Evolutionary conservation across 2,888 invertebrate genomes (phyloP).

Genomic region (Caenorhabditis japonica): DNA sequence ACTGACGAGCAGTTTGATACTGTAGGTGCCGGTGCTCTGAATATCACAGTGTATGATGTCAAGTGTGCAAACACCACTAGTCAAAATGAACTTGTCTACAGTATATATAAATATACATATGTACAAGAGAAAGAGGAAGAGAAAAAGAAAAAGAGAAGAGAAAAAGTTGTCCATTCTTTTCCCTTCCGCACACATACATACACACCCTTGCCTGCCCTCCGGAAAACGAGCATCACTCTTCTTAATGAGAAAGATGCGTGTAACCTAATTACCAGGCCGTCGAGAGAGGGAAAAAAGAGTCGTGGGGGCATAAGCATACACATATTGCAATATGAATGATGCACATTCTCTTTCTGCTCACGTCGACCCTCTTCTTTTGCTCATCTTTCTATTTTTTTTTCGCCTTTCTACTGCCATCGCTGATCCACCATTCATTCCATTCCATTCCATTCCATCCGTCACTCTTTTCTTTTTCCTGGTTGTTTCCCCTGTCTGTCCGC

Average conservation of each 20-base stretch:
- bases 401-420: too few relatives aligned
- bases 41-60: conserved; percentile 16
- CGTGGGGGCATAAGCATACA: conserved; percentile 40
- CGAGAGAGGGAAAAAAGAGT: conserved; percentile 4
- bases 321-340: conserved; percentile 50
- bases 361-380: conserved; percentile 5
- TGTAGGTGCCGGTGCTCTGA: conserved; percentile 60
- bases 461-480: background rate
- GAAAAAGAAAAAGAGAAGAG: too few relatives aligned
- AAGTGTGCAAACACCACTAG: too few relatives aligned
- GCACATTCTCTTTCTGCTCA: conserved; percentile 49
- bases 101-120: too few relatives aligned
- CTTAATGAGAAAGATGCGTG: conserved; percentile 48
- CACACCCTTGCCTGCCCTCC: too few relatives aligned
- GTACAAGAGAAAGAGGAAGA: too few relatives aligned
- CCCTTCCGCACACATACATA: too few relatives aligned
- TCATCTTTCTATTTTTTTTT: conserved; percentile 8
- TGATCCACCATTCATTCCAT: too few relatives aligned
- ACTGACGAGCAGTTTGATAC: conserved; percentile 66
- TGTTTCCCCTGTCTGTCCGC: conserved; percentile 10
- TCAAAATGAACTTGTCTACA: too few relatives aligned
- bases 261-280: conserved; percentile 46
- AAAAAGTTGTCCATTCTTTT: too few relatives aligned
- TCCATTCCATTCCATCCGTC: too few relatives aligned
- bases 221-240: conserved; percentile 4